A percentile compares a stretch with the other conserved stretches of the same genome.
These are phyloP conservation scores for Argya squamiceps DNA, from an alignment of 2,797 vertebrate genomes.

Conservation along the genomic window DNA sequence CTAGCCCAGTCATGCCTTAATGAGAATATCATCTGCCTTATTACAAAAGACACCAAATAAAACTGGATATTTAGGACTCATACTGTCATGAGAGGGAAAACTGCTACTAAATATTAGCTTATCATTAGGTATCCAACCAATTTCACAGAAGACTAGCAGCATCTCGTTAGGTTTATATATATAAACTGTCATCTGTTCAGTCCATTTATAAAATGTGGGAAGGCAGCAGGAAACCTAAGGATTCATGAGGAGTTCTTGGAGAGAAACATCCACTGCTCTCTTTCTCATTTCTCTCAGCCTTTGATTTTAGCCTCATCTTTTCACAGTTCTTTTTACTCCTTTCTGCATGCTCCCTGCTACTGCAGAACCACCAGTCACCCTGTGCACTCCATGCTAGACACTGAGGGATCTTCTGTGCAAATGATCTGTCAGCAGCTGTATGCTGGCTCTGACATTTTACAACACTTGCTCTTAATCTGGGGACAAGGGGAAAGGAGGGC, in stretches of 20 bases:
- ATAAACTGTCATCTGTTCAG: neutral
- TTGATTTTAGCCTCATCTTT: constrained; percentile 12
- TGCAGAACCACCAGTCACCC: neutral
- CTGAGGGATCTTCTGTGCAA: neutral
- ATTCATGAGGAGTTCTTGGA: neutral
- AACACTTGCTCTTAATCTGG: neutral
- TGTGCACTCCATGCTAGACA: neutral
- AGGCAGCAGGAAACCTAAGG: constrained; percentile 56
- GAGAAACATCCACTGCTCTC: neutral
- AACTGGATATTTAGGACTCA: neutral
- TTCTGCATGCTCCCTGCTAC: neutral
- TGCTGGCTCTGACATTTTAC: neutral
- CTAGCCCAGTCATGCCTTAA: neutral
- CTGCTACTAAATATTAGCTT: neutral
- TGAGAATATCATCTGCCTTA: neutral
- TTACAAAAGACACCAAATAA: neutral
- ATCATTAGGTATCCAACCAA: neutral
- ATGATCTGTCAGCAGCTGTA: neutral
- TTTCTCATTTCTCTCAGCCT: neutral
- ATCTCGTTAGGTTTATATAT: neutral
- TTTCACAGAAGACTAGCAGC: constrained; percentile 6
- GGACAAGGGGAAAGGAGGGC: neutral
- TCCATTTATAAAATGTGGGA: constrained; percentile 38
- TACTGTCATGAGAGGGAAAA: neutral
- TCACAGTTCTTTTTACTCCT: neutral